phyloP scores from a whole-genome alignment of 2,113 vertebrate species.

The Pseudorectes ferrugineus region DNA sequence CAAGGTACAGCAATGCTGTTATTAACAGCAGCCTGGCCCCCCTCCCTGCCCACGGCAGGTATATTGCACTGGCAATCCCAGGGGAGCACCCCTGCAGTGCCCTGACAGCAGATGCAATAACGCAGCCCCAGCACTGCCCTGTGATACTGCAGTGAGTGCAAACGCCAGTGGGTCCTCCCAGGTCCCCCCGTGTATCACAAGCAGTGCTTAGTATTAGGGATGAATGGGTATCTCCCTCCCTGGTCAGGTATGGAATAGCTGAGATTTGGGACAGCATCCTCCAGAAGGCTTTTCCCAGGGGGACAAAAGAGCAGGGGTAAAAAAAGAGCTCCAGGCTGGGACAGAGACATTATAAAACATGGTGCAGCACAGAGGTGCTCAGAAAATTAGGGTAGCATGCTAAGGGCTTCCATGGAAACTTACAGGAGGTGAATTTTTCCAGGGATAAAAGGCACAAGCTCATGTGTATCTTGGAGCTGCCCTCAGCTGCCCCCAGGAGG shows the following conservation, averaged over 20 bases:
- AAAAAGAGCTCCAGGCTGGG: not conserved
- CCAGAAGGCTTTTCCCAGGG: not conserved
- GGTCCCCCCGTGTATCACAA: not conserved
- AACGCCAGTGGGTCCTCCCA: not conserved
- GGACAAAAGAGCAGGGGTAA: not conserved
- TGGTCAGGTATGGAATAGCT: not conserved
- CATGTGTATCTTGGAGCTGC: not conserved
- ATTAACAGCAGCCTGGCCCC: not conserved
- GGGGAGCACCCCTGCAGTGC: not conserved
- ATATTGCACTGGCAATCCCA: slow-evolving; percentile 63
- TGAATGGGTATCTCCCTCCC: not conserved
- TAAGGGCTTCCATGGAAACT: not conserved
- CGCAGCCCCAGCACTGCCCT: slow-evolving; percentile 28
- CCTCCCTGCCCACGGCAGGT: not conserved
- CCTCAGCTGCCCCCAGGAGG: not conserved
- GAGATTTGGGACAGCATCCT: not conserved
- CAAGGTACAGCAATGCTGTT: not conserved
- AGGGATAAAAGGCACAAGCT: not conserved
- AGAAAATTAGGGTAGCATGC: not conserved
- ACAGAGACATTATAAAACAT: fast-evolving
- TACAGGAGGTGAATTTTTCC: not conserved
- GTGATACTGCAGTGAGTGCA: slow-evolving; percentile 15
- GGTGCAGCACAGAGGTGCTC: not conserved
- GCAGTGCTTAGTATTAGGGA: not conserved
- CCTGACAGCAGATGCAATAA: slow-evolving; percentile 62